Evolutionary conservation across 2,797 vertebrate genomes (phyloP), one percentile per base, ranked within the genome.

Genomic region (Mycteria americana): DNA sequence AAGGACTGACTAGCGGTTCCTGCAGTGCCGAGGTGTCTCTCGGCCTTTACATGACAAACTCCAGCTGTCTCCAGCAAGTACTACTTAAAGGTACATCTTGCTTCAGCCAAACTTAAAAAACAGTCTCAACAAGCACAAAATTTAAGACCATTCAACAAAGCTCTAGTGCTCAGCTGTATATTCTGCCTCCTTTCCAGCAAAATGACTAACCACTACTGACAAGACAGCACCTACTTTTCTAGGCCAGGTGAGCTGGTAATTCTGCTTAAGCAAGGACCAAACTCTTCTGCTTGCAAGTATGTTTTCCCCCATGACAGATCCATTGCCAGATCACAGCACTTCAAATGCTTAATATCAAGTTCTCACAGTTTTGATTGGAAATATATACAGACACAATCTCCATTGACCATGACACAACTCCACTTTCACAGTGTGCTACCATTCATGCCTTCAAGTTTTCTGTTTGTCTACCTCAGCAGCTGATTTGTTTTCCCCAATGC

Each of bases 1-100:
- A 60, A 31, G 7, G 15, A 10, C 39, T 18, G 23, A 21, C 4
- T 4, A 2, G 2, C 1, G 22, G 7, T 31, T 51, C 28, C 74
- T 27, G 46, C 16, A 54, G 60, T 5, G 16, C 33, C 15, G 2
- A 0, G 16, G 7, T 10, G 31, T n/a, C 43, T 53, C 45, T 88
- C 50, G 17, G 5, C 12, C 56, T 69, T 16, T 6, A 24, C 13
- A 8, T 1, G 11, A 24, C 63, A 21, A 91, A 46, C 8, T 33
- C n/a, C 33, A 16, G 15, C 21, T 54, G 18, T 28, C 50, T 53
- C 41, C 64, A 15, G 5, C 1, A 3, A 53, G 13, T 37, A 45
- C 13, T 31, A 18, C 21, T 50, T 19, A 18, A 37, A 53, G 8
- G 9, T 10, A 17, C 19, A 13, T 2, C 25, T 39, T 51, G 12